phyloP scores from a whole-genome alignment of 2,888 invertebrate genomes.

The Hetaerina titia region DNA sequence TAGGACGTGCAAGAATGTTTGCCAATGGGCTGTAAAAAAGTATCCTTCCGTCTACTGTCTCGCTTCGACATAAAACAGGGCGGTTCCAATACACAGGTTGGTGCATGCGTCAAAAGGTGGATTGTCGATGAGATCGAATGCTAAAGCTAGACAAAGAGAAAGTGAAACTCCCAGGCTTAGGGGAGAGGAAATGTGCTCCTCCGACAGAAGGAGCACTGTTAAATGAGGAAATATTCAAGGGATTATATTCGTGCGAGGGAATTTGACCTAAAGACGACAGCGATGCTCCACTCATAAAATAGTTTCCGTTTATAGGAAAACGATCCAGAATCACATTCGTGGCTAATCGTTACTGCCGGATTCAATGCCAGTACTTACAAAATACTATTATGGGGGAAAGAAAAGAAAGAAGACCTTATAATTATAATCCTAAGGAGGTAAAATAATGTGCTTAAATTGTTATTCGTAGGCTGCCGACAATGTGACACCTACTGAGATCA shows the following conservation, averaged over 20 bases:
- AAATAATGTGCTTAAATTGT: background rate
- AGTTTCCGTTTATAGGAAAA: background rate
- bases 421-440: background rate
- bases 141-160: background rate
- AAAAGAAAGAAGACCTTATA: background rate
- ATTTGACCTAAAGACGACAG: background rate
- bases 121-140: background rate
- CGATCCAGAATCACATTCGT: background rate
- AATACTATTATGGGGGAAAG: background rate
- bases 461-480: background rate
- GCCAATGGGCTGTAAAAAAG: background rate
- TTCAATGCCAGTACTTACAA: background rate
- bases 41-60: background rate
- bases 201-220: background rate
- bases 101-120: background rate
- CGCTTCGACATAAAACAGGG: background rate
- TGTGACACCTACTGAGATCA: background rate
- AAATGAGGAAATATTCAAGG: background rate
- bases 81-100: background rate
- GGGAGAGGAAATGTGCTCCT: background rate
- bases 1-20: constrained; percentile 8
- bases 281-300: background rate
- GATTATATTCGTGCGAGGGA: background rate
- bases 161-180: background rate
- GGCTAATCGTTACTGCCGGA: background rate